Evolutionary conservation across 2,888 invertebrate genomes (phyloP), one percentile per base, ranked within the genome.

Genomic region (Amblyjoppa proteus): DNA sequence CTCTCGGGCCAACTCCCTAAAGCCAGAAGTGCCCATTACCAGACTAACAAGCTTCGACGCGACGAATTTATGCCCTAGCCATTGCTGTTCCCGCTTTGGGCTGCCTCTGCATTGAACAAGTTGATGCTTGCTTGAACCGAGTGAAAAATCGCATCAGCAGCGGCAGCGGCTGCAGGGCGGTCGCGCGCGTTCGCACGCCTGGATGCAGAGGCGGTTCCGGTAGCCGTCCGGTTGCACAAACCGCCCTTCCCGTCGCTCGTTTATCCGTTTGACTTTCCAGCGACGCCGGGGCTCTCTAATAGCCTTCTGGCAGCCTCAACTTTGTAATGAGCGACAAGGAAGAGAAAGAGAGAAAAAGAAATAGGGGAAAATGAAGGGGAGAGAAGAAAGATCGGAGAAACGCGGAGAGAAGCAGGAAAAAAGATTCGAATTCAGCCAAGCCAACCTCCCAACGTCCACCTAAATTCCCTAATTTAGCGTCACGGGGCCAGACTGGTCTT

Each of bases 391-490:
- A 28, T 58, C 45, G 61, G 41, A 86, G 78, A 66, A 76, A 13
- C 34, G 51, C n/a, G 45, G 45, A n/a, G 20, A 79, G 79, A 74
- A 85, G 56, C 85, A 34, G 76, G 51, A 68, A 82, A 74, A 83
- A 82, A 82, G 84, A 84, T 86, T 79, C 80, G 77, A 81, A 80
- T 84, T 83, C 84, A 79, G 80, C 84, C 81, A 68, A 77, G 31
- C 45, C 45, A 53, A 68, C 56, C 81, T 61, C 61, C 53, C 64
- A 74, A 71, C 56, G 49, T 71, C 87, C 87, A 89, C 89, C 89
- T 90, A 91, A 92, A 92, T 92, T 92, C 87, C 87, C 91, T 90
- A 91, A 91, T 92, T 92, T 92, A 90, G 89, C 80, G 90, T 84
- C 88, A 85, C n/a, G 3, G 82, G 88, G 86, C 82, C 88, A 87